phyloP scores from a whole-genome alignment of 2,113 vertebrate genomes.

The Jacana jacana region DNA sequence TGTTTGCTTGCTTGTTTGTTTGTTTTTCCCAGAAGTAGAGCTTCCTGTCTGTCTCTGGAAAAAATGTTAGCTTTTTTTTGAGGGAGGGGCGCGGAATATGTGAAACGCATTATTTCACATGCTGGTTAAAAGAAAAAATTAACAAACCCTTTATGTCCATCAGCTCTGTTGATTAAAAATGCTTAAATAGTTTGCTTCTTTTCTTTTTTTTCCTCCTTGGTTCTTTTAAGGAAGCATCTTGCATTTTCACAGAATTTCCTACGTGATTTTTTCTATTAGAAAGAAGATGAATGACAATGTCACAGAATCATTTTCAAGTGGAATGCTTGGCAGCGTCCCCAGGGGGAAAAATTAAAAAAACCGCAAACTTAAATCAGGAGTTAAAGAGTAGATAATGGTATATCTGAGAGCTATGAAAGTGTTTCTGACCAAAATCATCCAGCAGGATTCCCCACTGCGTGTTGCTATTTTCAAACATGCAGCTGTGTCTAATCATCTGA shows the following conservation, averaged over 20 bases:
- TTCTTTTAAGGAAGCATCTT: neutral
- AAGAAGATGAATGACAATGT: neutral
- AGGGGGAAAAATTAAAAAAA: neutral
- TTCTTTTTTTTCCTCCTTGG: accelerated
- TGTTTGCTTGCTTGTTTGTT: neutral
- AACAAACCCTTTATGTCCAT: neutral
- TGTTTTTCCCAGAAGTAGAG: neutral
- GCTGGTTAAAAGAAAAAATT: neutral
- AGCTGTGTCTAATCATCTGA: conserved; percentile 2
- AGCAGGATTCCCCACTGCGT: neutral
- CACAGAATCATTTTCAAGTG: neutral
- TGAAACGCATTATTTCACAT: neutral
- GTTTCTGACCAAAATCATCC: neutral
- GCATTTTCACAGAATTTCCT: neutral
- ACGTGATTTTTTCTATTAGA: neutral
- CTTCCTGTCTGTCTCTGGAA: neutral
- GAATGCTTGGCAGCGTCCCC: neutral
- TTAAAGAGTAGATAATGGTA: neutral
- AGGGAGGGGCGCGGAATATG: neutral
- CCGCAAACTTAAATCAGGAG: neutral
- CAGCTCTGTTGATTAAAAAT: neutral
- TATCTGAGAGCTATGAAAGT: neutral
- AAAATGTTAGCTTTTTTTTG: neutral
- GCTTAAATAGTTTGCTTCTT: too few relatives aligned
- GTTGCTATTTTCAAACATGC: neutral